Percentiles rank a stretch among this genome's conserved stretches.
These are phyloP conservation scores for Artemia sinica DNA, from an alignment of 2,888 invertebrate genomes.

Conservation along the genomic window DNA sequence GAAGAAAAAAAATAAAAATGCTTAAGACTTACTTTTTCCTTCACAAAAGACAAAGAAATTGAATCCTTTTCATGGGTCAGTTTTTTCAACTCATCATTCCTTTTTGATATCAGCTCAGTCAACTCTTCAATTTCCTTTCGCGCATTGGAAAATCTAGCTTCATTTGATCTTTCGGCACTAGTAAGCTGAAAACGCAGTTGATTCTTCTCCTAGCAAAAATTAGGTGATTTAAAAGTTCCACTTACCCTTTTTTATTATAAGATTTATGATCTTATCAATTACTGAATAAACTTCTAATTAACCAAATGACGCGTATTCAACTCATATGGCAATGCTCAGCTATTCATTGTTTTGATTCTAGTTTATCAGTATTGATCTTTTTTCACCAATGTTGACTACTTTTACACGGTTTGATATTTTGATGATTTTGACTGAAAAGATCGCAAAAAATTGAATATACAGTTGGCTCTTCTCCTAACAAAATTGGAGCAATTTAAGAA, in stretches of 20 bases:
- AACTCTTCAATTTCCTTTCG: constrained; percentile 3
- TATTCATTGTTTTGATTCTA: too few relatives aligned
- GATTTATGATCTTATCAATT: too few relatives aligned
- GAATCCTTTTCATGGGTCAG: constrained; percentile 12
- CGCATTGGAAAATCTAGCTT: neutral
- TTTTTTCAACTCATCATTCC: neutral
- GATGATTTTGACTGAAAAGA: too few relatives aligned
- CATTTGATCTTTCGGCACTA: constrained; percentile 3
- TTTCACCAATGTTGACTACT: too few relatives aligned
- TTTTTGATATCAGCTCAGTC: constrained; percentile 8
- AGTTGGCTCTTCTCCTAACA: too few relatives aligned
- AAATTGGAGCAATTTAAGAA: too few relatives aligned
- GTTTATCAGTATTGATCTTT: too few relatives aligned
- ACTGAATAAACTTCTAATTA: too few relatives aligned
- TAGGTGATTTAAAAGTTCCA: neutral
- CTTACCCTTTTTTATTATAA: neutral
- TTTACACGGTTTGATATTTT: too few relatives aligned
- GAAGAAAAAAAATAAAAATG: neutral
- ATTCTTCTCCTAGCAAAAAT: constrained; percentile 2
- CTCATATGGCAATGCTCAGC: too few relatives aligned
- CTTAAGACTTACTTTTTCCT: neutral
- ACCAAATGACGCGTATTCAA: too few relatives aligned
- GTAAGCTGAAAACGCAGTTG: neutral
- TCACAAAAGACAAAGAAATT: neutral
- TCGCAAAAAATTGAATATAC: too few relatives aligned